A percentile compares a stretch with the other conserved stretches of the same genome.
phyloP scores from a whole-genome alignment of 1,140 invertebrate species.

The Vollenhovia emeryi region DNA sequence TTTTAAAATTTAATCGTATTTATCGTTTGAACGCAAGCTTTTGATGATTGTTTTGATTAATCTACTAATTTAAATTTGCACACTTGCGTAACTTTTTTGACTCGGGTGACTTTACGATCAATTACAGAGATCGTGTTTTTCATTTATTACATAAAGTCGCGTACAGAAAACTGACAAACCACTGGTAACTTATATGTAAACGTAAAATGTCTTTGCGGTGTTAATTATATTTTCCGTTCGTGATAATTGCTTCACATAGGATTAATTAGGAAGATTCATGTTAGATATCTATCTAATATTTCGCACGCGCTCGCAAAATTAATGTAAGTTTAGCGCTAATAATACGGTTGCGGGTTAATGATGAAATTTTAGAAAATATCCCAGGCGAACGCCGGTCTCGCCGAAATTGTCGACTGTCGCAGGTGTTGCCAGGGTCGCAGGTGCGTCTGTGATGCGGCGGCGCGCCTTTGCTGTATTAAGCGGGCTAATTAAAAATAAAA shows the following conservation, averaged over 20 bases:
- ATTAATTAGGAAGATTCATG: constrained; percentile 19
- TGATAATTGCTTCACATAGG: background rate
- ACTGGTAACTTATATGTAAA: constrained; percentile 17
- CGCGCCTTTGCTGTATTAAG: constrained; percentile 23
- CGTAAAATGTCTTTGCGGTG: background rate
- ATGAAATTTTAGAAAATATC: constrained; percentile 39
- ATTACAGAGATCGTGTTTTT: background rate
- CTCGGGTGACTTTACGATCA: constrained; percentile 13
- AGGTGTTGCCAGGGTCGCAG: constrained; percentile 46
- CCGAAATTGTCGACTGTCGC: constrained; percentile 43
- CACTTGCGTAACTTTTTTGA: background rate
- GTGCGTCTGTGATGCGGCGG: constrained; percentile 38
- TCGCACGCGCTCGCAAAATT: background rate
- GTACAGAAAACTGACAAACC: constrained; percentile 3
- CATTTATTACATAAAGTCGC: constrained; percentile 20
- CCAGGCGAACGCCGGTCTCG: constrained; percentile 5
- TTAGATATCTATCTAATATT: background rate
- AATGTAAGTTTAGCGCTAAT: constrained; percentile 19
- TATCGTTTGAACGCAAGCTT: background rate
- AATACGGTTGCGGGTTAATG: constrained; percentile 24
- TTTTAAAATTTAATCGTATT: constrained; percentile 17
- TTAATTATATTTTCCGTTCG: background rate
- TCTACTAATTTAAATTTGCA: constrained; percentile 10
- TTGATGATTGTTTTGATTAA: constrained; percentile 5
- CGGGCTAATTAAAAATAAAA: constrained; percentile 50